These are phyloP conservation scores for Agapostemon virescens DNA, from an alignment of 2,888 invertebrate genomes.

Conservation along the genomic window DNA sequence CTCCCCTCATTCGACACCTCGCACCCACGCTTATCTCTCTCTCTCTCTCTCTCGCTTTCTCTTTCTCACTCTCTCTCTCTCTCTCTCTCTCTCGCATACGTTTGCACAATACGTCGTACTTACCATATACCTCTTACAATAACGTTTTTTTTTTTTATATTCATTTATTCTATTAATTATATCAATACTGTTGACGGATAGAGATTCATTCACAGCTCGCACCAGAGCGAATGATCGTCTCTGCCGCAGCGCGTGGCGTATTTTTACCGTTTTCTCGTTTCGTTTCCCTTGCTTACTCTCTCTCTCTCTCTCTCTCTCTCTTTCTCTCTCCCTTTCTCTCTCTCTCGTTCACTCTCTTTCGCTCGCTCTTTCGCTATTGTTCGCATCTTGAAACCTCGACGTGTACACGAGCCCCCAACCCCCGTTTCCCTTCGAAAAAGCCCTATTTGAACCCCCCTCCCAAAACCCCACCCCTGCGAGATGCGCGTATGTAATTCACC, in stretches of 20 bases:
- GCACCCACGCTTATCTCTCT: neutral
- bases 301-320: neutral
- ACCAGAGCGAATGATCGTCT: constrained; percentile 76
- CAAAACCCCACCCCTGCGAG: constrained; percentile 30
- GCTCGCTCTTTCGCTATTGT: neutral
- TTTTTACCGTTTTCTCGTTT: constrained; percentile 55
- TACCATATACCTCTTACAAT: constrained; percentile 78
- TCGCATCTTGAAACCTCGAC: neutral
- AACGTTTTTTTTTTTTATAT: constrained; percentile 72
- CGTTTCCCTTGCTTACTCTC: neutral
- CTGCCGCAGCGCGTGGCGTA: constrained; percentile 72
- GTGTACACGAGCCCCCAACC: constrained; percentile 1
- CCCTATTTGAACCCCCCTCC: neutral
- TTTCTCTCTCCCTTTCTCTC: too few relatives aligned
- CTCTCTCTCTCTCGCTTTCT: constrained; percentile 21
- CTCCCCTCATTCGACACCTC: constrained; percentile 1
- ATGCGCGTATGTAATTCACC: constrained; percentile 44
- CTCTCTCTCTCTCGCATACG: constrained; percentile 67
- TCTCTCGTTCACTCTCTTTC: neutral
- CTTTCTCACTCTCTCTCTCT: constrained; percentile 38
- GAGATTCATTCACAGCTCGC: constrained; percentile 80
- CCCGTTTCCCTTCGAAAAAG: neutral
- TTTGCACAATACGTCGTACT: constrained; percentile 78
- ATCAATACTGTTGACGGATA: constrained; percentile 81
- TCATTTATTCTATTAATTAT: constrained; percentile 80